Evolutionary conservation across 2,888 invertebrate species (phyloP), one percentile per base, ranked within the genome.

Genomic region (Scrobipalpa costella): DNA sequence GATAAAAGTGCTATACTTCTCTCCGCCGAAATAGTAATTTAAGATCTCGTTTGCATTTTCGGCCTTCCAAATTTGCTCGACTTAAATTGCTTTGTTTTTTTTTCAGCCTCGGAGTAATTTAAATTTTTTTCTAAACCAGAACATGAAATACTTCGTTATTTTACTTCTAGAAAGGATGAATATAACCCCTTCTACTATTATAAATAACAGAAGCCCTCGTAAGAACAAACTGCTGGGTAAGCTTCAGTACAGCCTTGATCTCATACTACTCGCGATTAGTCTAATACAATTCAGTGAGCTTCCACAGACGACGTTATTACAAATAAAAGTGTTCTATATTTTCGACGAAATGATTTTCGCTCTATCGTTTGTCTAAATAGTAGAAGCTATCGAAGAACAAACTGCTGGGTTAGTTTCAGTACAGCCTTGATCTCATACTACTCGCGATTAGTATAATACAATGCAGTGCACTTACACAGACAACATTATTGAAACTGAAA

Each of bases 271-370:
- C 27, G 21, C 27, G 50, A 27, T 52, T 52, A 52, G 27, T 27
- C 50, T 52, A 52, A 52, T 44, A 44, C 44, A 44, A 44, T 15
- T 44, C n/a, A 6, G 44, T 44, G 44, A 44, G 44, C 44, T 44
- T 44, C 1, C 44, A 44, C 44, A 44, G 44, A 44, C 44, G 11
- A 44, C 44, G n/a, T n/a, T n/a, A 44, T 44, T n/a, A 38, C n/a
- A 44, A 13, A 8, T 44, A 1, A 44, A n/a, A 0, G 44, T n/a
- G 11, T 15, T 44, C 6, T 44, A 11, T 44, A n/a, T 44, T 44
- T 44, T 44, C 44, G 13, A 44, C 44, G 44, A 44, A 44, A 44
- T n/a, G 44, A n/a, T 44, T 11, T n/a, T 44, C n/a, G n/a, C n/a
- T n/a, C 3, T 11, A 13, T 44, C n/a, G n/a, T n/a, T 44, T n/a